phyloP scores from a whole-genome alignment of 30 jellyfish, hydroid and myxozoan genomes.

The Turritopsis rubra region DNA sequence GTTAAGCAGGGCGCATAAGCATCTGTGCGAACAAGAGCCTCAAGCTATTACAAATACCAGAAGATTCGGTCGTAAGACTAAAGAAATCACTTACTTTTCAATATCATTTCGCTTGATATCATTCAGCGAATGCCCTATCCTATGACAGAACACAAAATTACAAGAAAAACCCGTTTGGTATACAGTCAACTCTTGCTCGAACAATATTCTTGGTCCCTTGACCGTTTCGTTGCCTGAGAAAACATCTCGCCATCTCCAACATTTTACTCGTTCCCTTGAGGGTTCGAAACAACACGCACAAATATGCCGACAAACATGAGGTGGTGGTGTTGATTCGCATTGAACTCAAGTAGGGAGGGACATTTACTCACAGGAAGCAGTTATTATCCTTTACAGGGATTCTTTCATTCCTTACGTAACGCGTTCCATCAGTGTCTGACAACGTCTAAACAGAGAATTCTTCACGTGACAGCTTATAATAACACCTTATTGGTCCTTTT shows the following conservation, averaged over 20 bases:
- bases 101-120: neutral
- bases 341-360: too few species aligned
- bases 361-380: neutral
- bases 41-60: neutral
- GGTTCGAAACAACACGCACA: too few species aligned
- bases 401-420: neutral
- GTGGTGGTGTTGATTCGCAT: too few species aligned
- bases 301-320: too few species aligned
- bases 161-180: too few species aligned
- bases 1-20: conserved; percentile 6
- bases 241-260: too few species aligned
- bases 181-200: too few species aligned
- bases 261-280: too few species aligned
- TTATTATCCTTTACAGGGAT: neutral
- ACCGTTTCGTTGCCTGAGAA: too few species aligned
- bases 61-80: neutral
- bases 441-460: neutral
- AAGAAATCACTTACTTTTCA: neutral
- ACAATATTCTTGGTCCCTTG: too few species aligned
- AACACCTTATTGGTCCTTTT: neutral
- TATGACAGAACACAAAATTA: neutral
- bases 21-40: neutral
- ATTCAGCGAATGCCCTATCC: neutral
- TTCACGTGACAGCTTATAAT: too few species aligned
- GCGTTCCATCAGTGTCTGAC: neutral